Conservation (phyloP, 2,113 vertebrate genomes). For the Atherinomorus stipes region DNA sequence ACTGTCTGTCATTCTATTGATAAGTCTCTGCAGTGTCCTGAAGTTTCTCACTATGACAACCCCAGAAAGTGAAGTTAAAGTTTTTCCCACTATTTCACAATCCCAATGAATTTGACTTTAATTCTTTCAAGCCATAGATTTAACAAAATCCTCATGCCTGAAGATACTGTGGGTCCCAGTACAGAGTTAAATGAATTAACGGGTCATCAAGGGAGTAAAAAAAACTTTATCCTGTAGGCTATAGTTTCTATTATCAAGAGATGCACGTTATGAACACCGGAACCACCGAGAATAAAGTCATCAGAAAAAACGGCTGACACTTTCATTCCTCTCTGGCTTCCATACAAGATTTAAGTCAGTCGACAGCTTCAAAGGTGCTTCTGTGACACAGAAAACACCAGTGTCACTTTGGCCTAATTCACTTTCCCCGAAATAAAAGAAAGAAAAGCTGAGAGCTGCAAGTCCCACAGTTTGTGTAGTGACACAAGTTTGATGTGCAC, state of each 20-base stretch:
- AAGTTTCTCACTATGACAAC: no score
- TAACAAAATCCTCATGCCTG: no score
- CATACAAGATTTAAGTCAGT: background rate
- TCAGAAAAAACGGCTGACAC: background rate
- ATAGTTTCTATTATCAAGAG: background rate
- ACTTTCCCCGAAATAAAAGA: constrained; percentile 18
- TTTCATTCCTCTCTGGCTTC: background rate
- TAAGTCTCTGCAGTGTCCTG: no score
- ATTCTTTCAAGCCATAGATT: no score
- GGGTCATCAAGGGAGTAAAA: background rate
- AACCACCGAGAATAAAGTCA: background rate
- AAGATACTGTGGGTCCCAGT: no score
- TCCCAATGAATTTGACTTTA: no score
- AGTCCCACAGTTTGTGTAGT: constrained; percentile 5
- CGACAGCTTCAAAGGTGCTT: constrained; percentile 19
- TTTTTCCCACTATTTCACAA: no score
- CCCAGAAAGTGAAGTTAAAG: no score
- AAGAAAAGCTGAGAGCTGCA: constrained; percentile 16
- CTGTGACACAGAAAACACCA: background rate
- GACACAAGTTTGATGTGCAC: background rate
- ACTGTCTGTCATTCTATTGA: no score
- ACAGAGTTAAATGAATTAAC: background rate
- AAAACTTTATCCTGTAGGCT: background rate
- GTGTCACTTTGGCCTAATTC: background rate
- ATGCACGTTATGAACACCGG: background rate